Conservation (phyloP, 2,797 vertebrate genomes). For the Australoheros facetus region DNA sequence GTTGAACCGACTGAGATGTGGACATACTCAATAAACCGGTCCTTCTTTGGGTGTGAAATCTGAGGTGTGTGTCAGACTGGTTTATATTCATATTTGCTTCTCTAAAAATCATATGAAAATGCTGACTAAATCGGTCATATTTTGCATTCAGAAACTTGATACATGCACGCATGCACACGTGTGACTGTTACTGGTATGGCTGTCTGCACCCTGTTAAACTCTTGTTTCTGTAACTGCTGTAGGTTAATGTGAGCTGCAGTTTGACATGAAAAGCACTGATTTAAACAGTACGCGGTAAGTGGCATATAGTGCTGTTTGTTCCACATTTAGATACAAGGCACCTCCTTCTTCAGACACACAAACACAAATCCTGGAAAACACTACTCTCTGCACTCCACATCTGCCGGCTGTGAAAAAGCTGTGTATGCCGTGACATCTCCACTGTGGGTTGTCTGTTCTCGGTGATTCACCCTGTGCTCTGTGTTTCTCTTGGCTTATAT, state of each 20-base stretch:
- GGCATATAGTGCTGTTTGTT: slow-evolving; percentile 13
- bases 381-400: slow-evolving; percentile 40
- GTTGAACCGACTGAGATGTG: slow-evolving; percentile 8
- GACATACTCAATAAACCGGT: not conserved
- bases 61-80: slow-evolving; percentile 3
- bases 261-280: fast-evolving
- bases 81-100: slow-evolving; percentile 4
- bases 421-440: slow-evolving; percentile 51
- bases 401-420: slow-evolving; percentile 43
- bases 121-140: not conserved
- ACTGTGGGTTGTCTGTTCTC: slow-evolving; percentile 42
- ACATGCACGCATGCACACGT: fast-evolving
- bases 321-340: slow-evolving; percentile 14
- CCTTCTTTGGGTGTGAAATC: not conserved
- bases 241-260: not conserved
- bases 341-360: not conserved
- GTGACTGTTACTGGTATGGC: not conserved
- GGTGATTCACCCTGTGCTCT: slow-evolving; percentile 36
- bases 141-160: not conserved
- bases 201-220: not conserved
- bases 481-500: slow-evolving; percentile 67
- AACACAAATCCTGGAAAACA: slow-evolving; percentile 17
- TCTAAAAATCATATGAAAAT: slow-evolving; percentile 15
- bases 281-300: not conserved
- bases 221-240: not conserved